Conservation (phyloP, 2,888 invertebrate genomes). For the Tetragnatha montana region DNA sequence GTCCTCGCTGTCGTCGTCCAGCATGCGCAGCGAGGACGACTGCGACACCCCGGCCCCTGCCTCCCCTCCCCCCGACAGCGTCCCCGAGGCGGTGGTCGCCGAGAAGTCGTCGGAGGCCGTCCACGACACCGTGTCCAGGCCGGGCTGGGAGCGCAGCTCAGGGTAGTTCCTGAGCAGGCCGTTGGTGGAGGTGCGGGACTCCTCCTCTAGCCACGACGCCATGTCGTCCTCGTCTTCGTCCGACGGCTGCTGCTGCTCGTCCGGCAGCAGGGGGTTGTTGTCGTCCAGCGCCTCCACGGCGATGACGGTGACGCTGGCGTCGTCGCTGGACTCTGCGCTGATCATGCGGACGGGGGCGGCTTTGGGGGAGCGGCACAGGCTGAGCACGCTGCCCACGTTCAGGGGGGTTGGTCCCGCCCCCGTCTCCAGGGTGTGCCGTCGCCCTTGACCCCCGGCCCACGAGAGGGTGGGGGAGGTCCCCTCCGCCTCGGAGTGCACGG, state of each 20-base stretch:
- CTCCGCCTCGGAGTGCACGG: conserved; percentile 30
- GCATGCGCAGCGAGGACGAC: conserved; percentile 49
- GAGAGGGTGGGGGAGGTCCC: conserved; percentile 57
- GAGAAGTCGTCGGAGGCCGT: conserved; percentile 69
- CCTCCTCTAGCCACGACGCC: conserved; percentile 69
- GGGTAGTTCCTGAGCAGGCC: conserved; percentile 72
- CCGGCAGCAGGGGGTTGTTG: conserved; percentile 37
- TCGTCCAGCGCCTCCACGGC: conserved; percentile 46
- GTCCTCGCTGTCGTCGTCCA: conserved; percentile 47
- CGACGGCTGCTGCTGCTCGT: conserved; percentile 45
- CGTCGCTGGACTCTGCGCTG: conserved; percentile 66
- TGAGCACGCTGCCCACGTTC: conserved; percentile 67
- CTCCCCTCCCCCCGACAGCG: conserved; percentile 59
- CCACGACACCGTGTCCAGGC: conserved; percentile 67
- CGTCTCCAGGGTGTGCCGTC: conserved; percentile 41
- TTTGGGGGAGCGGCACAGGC: conserved; percentile 56
- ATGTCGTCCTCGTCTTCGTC: conserved; percentile 42
- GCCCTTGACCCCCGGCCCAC: conserved; percentile 57
- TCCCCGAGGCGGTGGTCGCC: conserved; percentile 66
- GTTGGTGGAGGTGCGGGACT: conserved; percentile 71
- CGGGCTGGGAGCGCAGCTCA: conserved; percentile 67
- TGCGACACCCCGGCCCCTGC: conserved; percentile 61
- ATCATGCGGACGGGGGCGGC: conserved; percentile 56
- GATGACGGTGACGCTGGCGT: conserved; percentile 57
- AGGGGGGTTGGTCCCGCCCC: conserved; percentile 59